Percentiles rank a stretch among this genome's conserved stretches.
These are phyloP conservation scores for Carassius auratus DNA, from an alignment of 2,113 vertebrate genomes.

Conservation along the genomic window DNA sequence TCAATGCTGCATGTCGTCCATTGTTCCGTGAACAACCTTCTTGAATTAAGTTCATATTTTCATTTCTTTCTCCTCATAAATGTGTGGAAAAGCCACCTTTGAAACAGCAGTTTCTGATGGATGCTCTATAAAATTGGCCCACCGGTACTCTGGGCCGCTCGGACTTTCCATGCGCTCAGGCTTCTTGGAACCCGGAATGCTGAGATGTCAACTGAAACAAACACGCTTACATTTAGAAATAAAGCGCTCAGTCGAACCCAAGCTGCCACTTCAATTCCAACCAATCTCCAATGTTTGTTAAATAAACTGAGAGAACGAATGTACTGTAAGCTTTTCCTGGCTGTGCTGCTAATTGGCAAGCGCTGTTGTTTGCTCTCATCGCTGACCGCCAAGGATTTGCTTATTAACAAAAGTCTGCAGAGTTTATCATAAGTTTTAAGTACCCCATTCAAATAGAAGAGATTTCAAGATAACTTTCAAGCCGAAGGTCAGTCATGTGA, in stretches of 20 bases:
- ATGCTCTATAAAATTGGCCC: slow-evolving; percentile 56
- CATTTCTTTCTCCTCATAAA: slow-evolving; percentile 21
- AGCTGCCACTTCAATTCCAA: slow-evolving; percentile 31
- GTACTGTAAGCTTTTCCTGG: slow-evolving; percentile 31
- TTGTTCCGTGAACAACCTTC: neutral
- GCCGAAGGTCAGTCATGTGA: neutral
- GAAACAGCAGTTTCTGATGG: slow-evolving; percentile 42
- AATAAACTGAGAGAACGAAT: slow-evolving; percentile 27
- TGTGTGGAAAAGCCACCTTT: slow-evolving; percentile 38
- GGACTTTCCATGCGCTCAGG: slow-evolving; percentile 54
- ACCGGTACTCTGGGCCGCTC: neutral
- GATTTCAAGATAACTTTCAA: slow-evolving; percentile 10
- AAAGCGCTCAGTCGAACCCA: slow-evolving; percentile 25
- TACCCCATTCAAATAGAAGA: slow-evolving; percentile 11
- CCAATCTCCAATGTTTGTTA: slow-evolving; percentile 26
- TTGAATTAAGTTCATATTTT: slow-evolving; percentile 12
- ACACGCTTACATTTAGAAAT: slow-evolving; percentile 45
- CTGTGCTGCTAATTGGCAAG: neutral
- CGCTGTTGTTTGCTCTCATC: slow-evolving; percentile 24
- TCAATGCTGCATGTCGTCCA: neutral
- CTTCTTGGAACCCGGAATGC: slow-evolving; percentile 48
- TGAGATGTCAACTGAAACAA: slow-evolving; percentile 10
- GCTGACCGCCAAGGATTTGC: slow-evolving; percentile 10
- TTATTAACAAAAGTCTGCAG: slow-evolving; percentile 43
- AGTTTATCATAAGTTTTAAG: slow-evolving; percentile 27